Evolutionary conservation across 2,113 vertebrate species (phyloP).

Genomic region (Saccopteryx bilineata): DNA sequence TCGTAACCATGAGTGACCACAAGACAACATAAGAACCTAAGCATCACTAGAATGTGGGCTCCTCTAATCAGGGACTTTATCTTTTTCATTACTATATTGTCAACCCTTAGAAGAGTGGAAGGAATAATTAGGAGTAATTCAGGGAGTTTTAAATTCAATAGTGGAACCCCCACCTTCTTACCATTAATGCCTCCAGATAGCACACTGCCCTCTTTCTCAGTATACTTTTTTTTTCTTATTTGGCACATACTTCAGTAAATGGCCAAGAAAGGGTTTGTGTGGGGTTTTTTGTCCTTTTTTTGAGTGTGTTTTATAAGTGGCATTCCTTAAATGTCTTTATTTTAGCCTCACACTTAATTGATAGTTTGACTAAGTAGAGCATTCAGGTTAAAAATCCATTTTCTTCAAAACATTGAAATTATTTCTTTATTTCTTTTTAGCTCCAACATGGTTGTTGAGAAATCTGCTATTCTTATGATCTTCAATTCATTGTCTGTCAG

Average conservation of each 20-base stretch:
- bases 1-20: neutral
- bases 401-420: neutral
- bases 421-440: neutral
- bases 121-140: neutral
- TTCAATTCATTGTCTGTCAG: neutral
- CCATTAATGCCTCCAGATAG: neutral
- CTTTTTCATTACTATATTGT: neutral
- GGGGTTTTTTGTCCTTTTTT: neutral
- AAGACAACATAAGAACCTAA: neutral
- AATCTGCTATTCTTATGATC: neutral
- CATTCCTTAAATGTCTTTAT: neutral
- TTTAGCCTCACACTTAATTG: neutral
- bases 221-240: neutral
- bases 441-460: neutral
- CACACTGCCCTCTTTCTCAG: neutral
- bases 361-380: neutral
- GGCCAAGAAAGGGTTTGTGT: neutral
- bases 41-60: neutral
- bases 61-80: neutral
- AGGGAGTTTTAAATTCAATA: neutral
- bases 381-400: slow-evolving; percentile 4
- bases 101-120: neutral
- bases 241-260: neutral
- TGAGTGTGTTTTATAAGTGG: neutral
- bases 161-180: neutral